Evolutionary conservation across 2,797 vertebrate species (phyloP).

Genomic region (Platalea minor): DNA sequence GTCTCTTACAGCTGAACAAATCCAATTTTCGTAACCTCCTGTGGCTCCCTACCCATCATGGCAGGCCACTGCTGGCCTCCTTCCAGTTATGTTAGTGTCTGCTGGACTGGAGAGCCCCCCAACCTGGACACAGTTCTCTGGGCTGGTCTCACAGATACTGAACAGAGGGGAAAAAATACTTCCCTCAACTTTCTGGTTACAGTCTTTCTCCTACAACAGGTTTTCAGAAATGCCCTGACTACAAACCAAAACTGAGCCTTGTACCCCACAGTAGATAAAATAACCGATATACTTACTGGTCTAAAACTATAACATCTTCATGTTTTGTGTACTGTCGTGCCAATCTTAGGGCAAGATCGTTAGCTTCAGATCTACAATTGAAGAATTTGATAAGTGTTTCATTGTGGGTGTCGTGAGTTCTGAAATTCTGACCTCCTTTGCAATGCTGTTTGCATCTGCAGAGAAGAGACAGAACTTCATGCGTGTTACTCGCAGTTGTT

Average conservation of each 20-base stretch:
- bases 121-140: neutral
- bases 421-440: neutral
- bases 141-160: neutral
- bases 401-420: neutral
- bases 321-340: conserved; percentile 87
- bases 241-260: neutral
- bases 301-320: conserved; percentile 88
- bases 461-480: neutral
- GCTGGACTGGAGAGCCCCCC: neutral
- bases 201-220: neutral
- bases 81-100: neutral
- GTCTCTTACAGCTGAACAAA: neutral
- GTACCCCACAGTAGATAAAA: neutral
- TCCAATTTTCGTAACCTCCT: neutral
- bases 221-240: neutral
- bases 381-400: neutral
- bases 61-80: neutral
- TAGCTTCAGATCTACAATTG: conserved; percentile 88
- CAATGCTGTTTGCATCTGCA: neutral
- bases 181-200: neutral
- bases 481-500: neutral
- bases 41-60: accelerated
- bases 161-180: neutral
- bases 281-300: conserved; percentile 82
- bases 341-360: conserved; percentile 90